Conservation (phyloP, 2,113 vertebrate genomes). For the Pterocles gutturalis region DNA sequence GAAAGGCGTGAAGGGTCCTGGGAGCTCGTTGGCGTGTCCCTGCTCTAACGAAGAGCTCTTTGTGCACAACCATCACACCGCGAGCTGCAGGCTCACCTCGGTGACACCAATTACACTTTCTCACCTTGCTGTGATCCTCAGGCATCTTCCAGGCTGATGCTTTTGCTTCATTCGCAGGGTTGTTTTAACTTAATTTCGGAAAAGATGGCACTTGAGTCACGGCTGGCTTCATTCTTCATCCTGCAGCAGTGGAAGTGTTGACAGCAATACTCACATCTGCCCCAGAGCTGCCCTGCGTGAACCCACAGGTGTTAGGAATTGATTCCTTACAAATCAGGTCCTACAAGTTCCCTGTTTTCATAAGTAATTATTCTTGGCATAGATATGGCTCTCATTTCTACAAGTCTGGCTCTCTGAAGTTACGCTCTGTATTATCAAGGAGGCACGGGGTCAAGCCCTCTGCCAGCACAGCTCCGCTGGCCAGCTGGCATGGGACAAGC, state of each 20-base stretch:
- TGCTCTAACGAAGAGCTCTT: neutral
- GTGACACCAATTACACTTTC: neutral
- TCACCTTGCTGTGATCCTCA: neutral
- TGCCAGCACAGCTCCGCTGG: neutral
- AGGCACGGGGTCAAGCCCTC: neutral
- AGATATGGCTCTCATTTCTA: neutral
- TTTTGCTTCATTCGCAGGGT: neutral
- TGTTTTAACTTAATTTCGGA: neutral
- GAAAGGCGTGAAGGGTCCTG: neutral
- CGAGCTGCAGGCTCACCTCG: neutral
- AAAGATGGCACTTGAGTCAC: neutral
- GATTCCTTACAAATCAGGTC: conserved; percentile 13
- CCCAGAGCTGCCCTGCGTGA: neutral
- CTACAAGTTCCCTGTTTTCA: conserved; percentile 21
- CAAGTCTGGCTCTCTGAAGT: neutral
- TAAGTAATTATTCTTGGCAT: conserved; percentile 30
- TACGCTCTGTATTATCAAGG: neutral
- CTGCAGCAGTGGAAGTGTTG: neutral
- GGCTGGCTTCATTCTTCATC: neutral
- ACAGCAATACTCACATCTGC: neutral
- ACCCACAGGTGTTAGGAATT: neutral
- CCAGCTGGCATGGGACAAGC: neutral
- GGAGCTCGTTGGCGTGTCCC: neutral
- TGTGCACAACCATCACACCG: neutral
- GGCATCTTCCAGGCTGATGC: neutral